Base-by-base conservation (phyloP, 64 coral and sea anemone genomes). In the Exaiptasia diaphana region DNA sequence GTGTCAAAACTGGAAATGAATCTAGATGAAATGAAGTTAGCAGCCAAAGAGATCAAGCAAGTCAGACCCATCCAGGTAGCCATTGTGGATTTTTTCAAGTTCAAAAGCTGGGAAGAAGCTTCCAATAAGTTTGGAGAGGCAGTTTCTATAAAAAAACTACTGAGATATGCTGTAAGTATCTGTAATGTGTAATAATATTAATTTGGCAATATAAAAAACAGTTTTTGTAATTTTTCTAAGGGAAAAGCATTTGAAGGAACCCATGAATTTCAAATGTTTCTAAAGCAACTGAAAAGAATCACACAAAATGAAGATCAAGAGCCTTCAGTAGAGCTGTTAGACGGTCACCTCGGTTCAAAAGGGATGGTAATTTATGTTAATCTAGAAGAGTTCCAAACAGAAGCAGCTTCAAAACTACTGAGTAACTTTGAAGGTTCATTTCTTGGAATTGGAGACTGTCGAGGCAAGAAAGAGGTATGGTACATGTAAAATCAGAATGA, bases 61-160 rank as follows among this genome's bases (percentile, higher is more conserved):
- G 9, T 78, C 3, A 28, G 75, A 17, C 53, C 75, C 14, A 35
- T 78, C 40, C 76, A 79, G 33, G 76, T 59, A 30, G 76, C 76
- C n/a, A 61, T 79, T 0, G 26, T 79, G 5, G 12, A 27, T 48
- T 79, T 60, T 35, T 79, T 79, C 40, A 79, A 79, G 28, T 21
- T 38, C 21, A 31, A 39, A 13, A 74, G 0, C 11, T 78, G 53
- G 75, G 75, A 78, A 23, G 53, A 78, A 18, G 34, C 32, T 22
- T 17, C 14, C 14, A 35, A 57, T 30, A 55, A 59, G 55, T 63
- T 79, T 79, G 54, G 54, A 15, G 3, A 20, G 20, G 56, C 21
- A 22, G 76, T 79, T 5, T 37, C 32, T 5, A 15, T 45, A 14
- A 55, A 61, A 22, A 79, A 39, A 0, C 38, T 79, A 18, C 44